These are phyloP conservation scores for Panthera tigris DNA, from an alignment of 2,113 vertebrate genomes.

Conservation along the genomic window DNA sequence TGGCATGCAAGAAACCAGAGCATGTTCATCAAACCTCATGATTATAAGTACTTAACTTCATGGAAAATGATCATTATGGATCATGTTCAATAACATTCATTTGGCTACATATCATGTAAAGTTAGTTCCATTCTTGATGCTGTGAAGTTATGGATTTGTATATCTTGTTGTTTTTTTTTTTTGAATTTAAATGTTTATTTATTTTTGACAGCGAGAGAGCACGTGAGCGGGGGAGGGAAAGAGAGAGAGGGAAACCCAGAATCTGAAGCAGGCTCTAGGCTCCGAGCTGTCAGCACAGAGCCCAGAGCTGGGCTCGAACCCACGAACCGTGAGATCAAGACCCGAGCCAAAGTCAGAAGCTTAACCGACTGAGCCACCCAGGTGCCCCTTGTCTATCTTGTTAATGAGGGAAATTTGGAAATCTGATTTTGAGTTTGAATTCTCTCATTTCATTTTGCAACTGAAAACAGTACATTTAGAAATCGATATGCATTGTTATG, in stretches of 20 bases:
- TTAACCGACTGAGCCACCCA: no score
- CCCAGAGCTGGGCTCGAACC: no score
- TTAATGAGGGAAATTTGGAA: slow-evolving; percentile 23
- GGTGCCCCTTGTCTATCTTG: not conserved
- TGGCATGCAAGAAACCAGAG: slow-evolving; percentile 47
- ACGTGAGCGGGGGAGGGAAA: no score
- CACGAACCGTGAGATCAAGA: no score
- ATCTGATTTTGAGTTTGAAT: slow-evolving; percentile 21
- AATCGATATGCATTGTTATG: not conserved
- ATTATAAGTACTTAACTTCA: slow-evolving; percentile 53
- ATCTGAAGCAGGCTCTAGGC: no score
- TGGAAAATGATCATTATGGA: slow-evolving; percentile 49
- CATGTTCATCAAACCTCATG: slow-evolving; percentile 35
- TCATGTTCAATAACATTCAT: not conserved
- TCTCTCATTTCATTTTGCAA: slow-evolving; percentile 27
- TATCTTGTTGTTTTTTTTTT: not conserved
- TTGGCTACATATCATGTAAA: slow-evolving; percentile 16
- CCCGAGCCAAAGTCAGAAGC: no score
- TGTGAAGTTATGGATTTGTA: not conserved
- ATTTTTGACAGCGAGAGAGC: no score
- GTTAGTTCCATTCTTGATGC: slow-evolving; percentile 19
- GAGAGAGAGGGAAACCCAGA: no score
- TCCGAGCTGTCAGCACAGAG: no score
- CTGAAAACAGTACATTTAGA: slow-evolving; percentile 19
- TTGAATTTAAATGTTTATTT: no score